Evolutionary conservation across 2,888 invertebrate genomes (phyloP).

Genomic region (Xanthorhoe designata): DNA sequence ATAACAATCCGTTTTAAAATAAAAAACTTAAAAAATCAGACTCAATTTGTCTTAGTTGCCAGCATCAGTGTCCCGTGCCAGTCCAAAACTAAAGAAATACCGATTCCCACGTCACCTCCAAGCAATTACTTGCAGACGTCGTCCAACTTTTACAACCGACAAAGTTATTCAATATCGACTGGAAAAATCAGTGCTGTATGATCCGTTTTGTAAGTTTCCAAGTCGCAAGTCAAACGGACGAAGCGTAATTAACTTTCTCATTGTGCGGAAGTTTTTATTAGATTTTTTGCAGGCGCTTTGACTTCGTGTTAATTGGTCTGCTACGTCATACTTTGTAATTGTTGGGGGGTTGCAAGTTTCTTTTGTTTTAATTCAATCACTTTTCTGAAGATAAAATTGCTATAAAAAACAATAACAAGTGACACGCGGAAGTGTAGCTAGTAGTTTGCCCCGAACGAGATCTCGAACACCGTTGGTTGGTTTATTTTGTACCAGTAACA

Average conservation of each 20-base stretch:
- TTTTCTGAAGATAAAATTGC: no score
- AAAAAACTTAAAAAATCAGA: no score
- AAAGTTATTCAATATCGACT: slow-evolving; percentile 37
- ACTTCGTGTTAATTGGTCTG: slow-evolving; percentile 38
- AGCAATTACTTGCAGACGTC: slow-evolving; percentile 9
- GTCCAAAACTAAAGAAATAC: slow-evolving; percentile 14
- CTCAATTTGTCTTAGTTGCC: no score
- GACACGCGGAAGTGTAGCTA: no score
- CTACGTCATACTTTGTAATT: slow-evolving; percentile 2
- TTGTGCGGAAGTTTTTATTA: slow-evolving; percentile 30
- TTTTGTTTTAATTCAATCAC: not conserved
- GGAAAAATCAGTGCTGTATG: slow-evolving; percentile 35
- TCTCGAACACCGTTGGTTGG: no score
- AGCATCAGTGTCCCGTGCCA: no score
- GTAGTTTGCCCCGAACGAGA: no score
- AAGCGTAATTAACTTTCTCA: slow-evolving; percentile 49
- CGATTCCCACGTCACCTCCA: slow-evolving; percentile 19
- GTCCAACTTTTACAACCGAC: slow-evolving; percentile 19
- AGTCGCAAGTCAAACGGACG: slow-evolving; percentile 44
- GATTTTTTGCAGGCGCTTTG: slow-evolving; percentile 32
- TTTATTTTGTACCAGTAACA: no score
- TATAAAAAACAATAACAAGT: no score
- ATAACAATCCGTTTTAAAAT: no score
- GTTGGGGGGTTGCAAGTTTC: not conserved
- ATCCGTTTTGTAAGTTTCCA: slow-evolving; percentile 29